Evolutionary conservation across 2,797 vertebrate genomes (phyloP).

Genomic region (Etheostoma perlongum): DNA sequence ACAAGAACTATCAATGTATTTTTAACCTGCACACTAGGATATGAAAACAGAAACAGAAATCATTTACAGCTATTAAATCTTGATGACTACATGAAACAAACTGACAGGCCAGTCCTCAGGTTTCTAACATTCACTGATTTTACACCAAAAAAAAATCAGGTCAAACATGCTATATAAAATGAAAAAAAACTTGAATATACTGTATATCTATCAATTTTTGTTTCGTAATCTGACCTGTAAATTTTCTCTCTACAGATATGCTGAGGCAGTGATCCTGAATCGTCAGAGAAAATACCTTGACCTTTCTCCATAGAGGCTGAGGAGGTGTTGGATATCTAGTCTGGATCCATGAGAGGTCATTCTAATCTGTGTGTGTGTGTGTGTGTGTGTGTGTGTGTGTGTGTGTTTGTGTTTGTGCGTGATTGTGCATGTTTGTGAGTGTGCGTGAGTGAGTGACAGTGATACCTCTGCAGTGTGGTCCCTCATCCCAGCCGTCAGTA

Average conservation of each 20-base stretch:
- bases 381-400: too few species aligned
- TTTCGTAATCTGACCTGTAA: constrained; percentile 58
- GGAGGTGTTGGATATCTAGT: background rate
- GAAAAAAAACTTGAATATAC: too few species aligned
- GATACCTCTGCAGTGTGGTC: constrained; percentile 94
- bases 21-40: background rate
- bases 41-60: constrained; percentile 24
- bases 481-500: constrained; percentile 92
- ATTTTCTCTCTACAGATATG: constrained; percentile 29
- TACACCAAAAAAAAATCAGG: background rate
- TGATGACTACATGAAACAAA: too few species aligned
- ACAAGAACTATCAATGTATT: background rate
- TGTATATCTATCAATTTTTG: background rate
- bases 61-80: background rate
- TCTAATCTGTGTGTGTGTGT: background rate
- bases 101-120: background rate
- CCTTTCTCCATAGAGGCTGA: constrained; percentile 61
- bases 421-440: too few species aligned
- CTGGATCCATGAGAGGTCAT: constrained; percentile 1
- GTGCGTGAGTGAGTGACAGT: background rate
- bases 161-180: background rate
- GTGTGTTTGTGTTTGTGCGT: too few species aligned
- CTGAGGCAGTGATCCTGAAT: constrained; percentile 43
- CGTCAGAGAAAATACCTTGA: constrained; percentile 33
- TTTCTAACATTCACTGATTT: background rate